Evolutionary conservation across 1,140 invertebrate species (phyloP).

Genomic region (Magallana gigas): DNA sequence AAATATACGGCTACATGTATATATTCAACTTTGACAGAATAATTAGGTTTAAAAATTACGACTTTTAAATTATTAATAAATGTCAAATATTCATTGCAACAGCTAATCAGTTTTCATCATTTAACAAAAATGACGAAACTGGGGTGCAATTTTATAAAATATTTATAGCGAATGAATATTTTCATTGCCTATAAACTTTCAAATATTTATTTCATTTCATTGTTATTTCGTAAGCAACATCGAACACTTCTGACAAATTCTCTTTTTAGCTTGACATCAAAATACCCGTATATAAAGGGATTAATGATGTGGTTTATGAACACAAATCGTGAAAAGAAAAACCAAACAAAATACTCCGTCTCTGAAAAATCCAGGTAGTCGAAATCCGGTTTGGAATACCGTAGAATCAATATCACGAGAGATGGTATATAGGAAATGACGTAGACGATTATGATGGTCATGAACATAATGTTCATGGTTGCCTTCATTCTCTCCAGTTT

Average conservation of each 20-base stretch:
- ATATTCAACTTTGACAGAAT: too few species aligned
- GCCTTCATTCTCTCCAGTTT: conserved; percentile 21
- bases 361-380: conserved; percentile 3
- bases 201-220: too few species aligned
- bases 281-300: conserved; percentile 6
- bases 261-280: neutral
- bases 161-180: too few species aligned
- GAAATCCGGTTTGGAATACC: neutral
- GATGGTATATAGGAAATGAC: conserved; percentile 6
- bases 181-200: too few species aligned
- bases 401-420: conserved; percentile 3
- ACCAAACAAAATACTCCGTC: neutral
- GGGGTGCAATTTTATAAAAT: too few species aligned
- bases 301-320: conserved; percentile 9
- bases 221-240: neutral
- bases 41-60: too few species aligned
- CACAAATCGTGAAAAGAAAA: conserved; percentile 30
- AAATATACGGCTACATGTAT: too few species aligned
- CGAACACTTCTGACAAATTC: neutral
- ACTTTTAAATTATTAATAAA: too few species aligned
- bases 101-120: too few species aligned
- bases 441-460: neutral
- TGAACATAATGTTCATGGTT: neutral
- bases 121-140: too few species aligned
- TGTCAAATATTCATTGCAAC: too few species aligned